Percentiles rank a stretch among this genome's conserved stretches.
Evolutionary conservation across 2,113 vertebrate genomes (phyloP).

Genomic region (Sciurus niger): DNA sequence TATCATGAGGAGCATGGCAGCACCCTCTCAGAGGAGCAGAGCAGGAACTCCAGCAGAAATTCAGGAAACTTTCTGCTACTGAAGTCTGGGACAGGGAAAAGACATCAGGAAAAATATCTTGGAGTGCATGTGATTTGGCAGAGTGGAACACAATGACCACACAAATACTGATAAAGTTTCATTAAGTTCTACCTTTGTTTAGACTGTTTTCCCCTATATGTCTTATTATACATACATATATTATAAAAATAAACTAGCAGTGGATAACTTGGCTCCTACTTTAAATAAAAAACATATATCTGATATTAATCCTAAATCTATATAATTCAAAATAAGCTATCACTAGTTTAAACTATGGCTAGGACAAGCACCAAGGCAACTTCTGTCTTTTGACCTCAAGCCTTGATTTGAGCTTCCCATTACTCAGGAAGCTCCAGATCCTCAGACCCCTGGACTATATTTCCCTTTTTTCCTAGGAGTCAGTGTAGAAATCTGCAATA

Average conservation of each 20-base stretch:
- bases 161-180: fast-evolving
- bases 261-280: not conserved
- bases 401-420: not conserved
- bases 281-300: not conserved
- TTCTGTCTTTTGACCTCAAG: not conserved
- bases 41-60: too few relatives aligned
- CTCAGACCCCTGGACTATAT: not conserved
- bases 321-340: not conserved
- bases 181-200: too few relatives aligned
- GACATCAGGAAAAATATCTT: not conserved
- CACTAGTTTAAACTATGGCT: not conserved
- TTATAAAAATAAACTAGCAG: not conserved
- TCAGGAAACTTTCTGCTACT: too few relatives aligned
- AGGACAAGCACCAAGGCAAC: not conserved
- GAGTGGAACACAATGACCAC: too few relatives aligned
- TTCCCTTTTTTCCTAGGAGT: not conserved
- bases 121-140: too few relatives aligned
- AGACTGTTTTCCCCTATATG: not conserved
- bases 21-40: too few relatives aligned
- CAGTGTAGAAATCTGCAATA: not conserved
- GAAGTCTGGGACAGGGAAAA: too few relatives aligned
- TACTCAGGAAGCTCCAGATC: not conserved
- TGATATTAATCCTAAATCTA: not conserved
- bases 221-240: not conserved
- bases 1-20: too few relatives aligned